A percentile compares a stretch with the other conserved stretches of the same genome.
Evolutionary conservation across 2,888 invertebrate genomes (phyloP).

Genomic region (Pollenia amentaria): DNA sequence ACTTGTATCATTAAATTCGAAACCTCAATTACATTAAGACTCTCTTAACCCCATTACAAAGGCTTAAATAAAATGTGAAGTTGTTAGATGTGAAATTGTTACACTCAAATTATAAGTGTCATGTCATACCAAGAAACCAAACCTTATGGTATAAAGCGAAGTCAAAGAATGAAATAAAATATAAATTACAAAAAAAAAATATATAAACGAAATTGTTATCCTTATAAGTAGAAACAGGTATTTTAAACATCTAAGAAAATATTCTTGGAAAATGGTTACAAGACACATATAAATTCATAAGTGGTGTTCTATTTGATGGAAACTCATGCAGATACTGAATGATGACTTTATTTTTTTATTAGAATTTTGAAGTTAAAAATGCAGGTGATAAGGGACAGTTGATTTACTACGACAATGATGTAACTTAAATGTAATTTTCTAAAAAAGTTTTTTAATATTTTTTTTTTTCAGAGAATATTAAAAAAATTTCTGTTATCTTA

Average conservation of each 20-base stretch:
- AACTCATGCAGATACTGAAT: slow-evolving; percentile 8
- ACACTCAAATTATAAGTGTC: slow-evolving; percentile 48
- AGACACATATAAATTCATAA: not conserved
- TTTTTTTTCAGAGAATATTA: too few relatives aligned
- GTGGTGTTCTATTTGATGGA: not conserved
- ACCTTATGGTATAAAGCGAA: slow-evolving; percentile 19
- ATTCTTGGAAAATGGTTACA: slow-evolving; percentile 30
- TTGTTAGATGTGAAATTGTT: slow-evolving; percentile 18
- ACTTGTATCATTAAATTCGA: slow-evolving; percentile 12
- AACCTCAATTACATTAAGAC: slow-evolving; percentile 6
- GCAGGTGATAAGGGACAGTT: not conserved
- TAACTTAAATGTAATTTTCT: too few relatives aligned
- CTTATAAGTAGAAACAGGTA: slow-evolving; percentile 27
- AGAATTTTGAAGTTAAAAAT: not conserved
- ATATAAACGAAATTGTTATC: slow-evolving; percentile 39
- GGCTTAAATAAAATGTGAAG: not conserved
- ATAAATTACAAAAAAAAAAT: not conserved
- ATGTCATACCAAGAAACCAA: slow-evolving; percentile 48
- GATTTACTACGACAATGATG: too few relatives aligned
- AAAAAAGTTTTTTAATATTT: too few relatives aligned
- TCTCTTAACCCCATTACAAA: slow-evolving; percentile 16
- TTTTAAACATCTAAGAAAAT: slow-evolving; percentile 24
- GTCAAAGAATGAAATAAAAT: not conserved
- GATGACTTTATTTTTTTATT: slow-evolving; percentile 3
- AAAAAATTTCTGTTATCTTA: too few relatives aligned